phyloP scores from a whole-genome alignment of 30 jellyfish, hydroid and myxozoan genomes.

The Aurelia coerulea region DNA sequence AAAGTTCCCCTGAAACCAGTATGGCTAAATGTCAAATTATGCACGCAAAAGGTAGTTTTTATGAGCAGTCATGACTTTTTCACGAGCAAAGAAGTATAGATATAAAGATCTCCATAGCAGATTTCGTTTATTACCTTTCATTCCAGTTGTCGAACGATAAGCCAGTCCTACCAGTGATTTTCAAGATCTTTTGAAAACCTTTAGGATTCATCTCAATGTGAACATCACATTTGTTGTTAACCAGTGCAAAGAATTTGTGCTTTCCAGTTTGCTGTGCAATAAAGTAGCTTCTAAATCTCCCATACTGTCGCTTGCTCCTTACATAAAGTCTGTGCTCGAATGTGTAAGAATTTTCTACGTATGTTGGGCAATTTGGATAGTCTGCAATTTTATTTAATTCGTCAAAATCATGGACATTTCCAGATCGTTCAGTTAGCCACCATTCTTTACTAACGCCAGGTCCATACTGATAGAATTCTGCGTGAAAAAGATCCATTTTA shows the following conservation, averaged over 20 bases:
- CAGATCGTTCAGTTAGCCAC: slow-evolving; percentile 1
- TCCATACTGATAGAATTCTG: slow-evolving; percentile 51
- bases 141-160: slow-evolving; percentile 17
- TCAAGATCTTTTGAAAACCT: slow-evolving; percentile 10
- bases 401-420: slow-evolving; percentile 5
- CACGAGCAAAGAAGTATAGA: background rate
- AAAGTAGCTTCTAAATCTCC: slow-evolving; percentile 32
- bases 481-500: background rate
- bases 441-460: slow-evolving; percentile 32
- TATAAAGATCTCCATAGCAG: background rate
- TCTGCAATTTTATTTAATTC: slow-evolving; percentile 37
- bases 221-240: slow-evolving; percentile 22
- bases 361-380: slow-evolving; percentile 50
- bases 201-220: slow-evolving; percentile 26
- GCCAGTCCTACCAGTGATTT: background rate
- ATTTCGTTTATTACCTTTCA: background rate
- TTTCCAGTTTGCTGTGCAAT: slow-evolving; percentile 49
- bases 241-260: slow-evolving; percentile 37
- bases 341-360: slow-evolving; percentile 18
- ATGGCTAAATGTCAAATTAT: no score
- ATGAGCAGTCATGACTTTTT: no score
- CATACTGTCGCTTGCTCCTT: slow-evolving; percentile 3
- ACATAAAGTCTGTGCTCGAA: background rate
- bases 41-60: no score
- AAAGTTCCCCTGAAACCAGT: no score